These are phyloP conservation scores for Aphrophora alni DNA, from an alignment of 2,888 invertebrate genomes.

Conservation along the genomic window DNA sequence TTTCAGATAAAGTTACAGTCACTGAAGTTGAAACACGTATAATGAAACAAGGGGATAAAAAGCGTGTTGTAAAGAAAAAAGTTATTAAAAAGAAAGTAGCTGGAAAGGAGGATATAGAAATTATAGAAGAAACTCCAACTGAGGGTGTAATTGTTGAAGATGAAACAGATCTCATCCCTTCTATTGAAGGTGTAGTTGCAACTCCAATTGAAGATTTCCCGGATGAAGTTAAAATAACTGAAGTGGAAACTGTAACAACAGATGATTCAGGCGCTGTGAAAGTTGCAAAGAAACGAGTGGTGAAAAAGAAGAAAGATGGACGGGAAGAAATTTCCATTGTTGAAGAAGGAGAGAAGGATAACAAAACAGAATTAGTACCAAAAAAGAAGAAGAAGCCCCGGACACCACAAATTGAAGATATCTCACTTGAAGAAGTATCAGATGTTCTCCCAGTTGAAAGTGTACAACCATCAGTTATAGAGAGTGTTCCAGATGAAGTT, in stretches of 20 bases:
- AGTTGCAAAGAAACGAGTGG: constrained; percentile 22
- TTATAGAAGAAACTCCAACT: constrained; percentile 38
- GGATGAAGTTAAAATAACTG: constrained; percentile 39
- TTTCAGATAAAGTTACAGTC: constrained; percentile 7
- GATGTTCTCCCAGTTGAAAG: no score
- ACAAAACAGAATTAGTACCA: background rate
- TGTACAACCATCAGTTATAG: no score
- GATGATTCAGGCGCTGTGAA: constrained; percentile 43
- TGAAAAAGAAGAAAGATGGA: constrained; percentile 46
- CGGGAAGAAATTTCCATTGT: constrained; percentile 31
- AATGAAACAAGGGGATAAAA: constrained; percentile 13
- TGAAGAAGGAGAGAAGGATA: constrained; percentile 17
- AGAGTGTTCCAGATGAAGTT: no score
- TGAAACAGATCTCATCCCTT: background rate
- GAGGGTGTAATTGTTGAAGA: constrained; percentile 29
- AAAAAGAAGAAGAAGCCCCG: constrained; percentile 10
- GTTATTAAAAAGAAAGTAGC: constrained; percentile 40
- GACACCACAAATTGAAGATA: constrained; percentile 18
- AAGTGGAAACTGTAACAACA: constrained; percentile 48
- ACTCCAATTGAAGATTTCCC: constrained; percentile 34
- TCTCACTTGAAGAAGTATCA: constrained; percentile 21
- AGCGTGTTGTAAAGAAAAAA: constrained; percentile 32
- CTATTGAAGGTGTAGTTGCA: constrained; percentile 18
- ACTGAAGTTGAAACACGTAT: constrained; percentile 7
- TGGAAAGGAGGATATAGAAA: constrained; percentile 43